Base-by-base conservation (phyloP, 2,113 vertebrate genomes). In the Zosterops pallidus region DNA sequence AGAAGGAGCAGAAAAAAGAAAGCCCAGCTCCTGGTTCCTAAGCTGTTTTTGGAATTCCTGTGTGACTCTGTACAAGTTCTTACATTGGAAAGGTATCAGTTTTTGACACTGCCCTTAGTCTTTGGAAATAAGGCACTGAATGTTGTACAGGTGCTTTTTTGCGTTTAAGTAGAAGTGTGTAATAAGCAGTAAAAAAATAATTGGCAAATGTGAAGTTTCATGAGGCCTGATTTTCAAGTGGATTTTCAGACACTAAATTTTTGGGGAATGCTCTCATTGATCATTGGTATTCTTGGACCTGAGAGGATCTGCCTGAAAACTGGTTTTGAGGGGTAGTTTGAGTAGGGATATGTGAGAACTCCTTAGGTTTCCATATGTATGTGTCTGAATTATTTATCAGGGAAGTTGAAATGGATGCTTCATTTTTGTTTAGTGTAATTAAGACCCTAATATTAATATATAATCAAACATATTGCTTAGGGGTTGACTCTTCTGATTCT, bases 391-490 rank as follows among this genome's bases (percentile, higher is more conserved):
- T 91, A 91, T 92, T 94, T 95, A 90, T 83, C 35, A 56, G 67
- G 82, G 68, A 94, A 89, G 90, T 57, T 87, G 77, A 95, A 92
- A 89, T 94, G 69, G 62, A 74, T 70, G 63, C 78, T 96, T 94
- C 64, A 53, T 80, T 96, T 89, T 86, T 96, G 60, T 94, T 95
- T 88, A 68, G 64, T 89, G 82, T 96, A 94, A 96, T 93, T 94
- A 96, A 90, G 44, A 35, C 37, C 68, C 87, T 95, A 88, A 80
- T 95, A 94, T 96, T 95, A 96, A 96, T 94, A 93, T 91, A 95
- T 88, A 96, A 96, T 95, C 93, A 93, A 95, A 97, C 92, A 85
- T 89, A 92, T 77, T 86, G 95, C 96, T 97, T 74, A 87, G 75
- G 94, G 92, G 59, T 92, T 94, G 75, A 92, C 79, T 93, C 79